These are phyloP conservation scores for Neelides folsomi DNA, from an alignment of 2,888 invertebrate species.

Conservation along the genomic window DNA sequence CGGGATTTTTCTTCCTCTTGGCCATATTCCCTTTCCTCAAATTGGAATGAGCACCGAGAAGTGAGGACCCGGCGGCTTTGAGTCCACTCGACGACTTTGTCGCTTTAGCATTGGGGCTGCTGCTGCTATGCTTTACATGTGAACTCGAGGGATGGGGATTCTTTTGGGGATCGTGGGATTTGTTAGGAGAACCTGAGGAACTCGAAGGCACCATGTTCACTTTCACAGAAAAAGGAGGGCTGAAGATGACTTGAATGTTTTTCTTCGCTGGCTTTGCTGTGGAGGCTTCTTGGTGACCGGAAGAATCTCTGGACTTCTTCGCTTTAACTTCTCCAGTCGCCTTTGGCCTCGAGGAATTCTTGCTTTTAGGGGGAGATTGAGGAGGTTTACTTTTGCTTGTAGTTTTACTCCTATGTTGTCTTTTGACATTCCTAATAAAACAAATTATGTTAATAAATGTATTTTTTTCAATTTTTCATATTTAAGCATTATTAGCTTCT, in stretches of 20 bases:
- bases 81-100: slow-evolving; percentile 1
- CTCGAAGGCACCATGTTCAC: slow-evolving; percentile 17
- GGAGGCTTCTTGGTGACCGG: not conserved
- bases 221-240: slow-evolving; percentile 31
- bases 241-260: slow-evolving; percentile 27
- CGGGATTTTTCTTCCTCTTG: slow-evolving; percentile 18
- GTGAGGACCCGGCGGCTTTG: slow-evolving; percentile 26
- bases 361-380: slow-evolving; percentile 3
- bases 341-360: slow-evolving; percentile 1
- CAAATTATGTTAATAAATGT: too few relatives aligned
- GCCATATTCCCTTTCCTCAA: slow-evolving; percentile 13
- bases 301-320: not conserved
- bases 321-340: not conserved
- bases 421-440: too few relatives aligned
- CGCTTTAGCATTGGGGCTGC: not conserved
- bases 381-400: slow-evolving; percentile 7
- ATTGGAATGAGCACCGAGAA: slow-evolving; percentile 22
- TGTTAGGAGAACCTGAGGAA: not conserved
- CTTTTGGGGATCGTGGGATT: not conserved
- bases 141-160: not conserved
- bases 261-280: slow-evolving; percentile 13
- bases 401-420: not conserved
- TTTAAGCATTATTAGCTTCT: too few relatives aligned
- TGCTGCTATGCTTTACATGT: not conserved
- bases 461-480: too few relatives aligned